Evolutionary conservation across 2,888 invertebrate species (phyloP).

Genomic region (Agrochola litura): DNA sequence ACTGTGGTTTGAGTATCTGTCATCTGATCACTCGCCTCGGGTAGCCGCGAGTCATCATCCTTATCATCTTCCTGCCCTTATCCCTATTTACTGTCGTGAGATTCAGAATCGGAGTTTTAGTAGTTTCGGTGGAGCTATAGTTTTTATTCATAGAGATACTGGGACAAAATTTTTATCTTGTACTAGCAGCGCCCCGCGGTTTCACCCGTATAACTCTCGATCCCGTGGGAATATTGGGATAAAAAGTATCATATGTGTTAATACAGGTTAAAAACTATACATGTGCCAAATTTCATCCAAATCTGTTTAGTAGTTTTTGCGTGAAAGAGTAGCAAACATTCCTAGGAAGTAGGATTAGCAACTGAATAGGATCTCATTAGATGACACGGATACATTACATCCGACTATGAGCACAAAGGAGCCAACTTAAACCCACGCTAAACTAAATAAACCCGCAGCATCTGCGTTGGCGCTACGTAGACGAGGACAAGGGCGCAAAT

Average conservation of each 20-base stretch:
- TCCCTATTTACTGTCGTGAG: neutral
- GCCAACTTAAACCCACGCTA: constrained; percentile 23
- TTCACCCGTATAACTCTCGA: no score
- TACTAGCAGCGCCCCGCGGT: no score
- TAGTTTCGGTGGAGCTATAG: neutral
- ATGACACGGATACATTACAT: constrained; percentile 11
- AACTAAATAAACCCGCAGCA: constrained; percentile 26
- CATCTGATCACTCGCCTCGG: neutral
- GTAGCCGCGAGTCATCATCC: no score
- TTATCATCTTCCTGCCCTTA: neutral
- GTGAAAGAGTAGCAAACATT: no score
- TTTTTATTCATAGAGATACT: neutral
- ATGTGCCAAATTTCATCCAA: no score
- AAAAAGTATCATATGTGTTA: no score
- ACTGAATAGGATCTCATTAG: constrained; percentile 26
- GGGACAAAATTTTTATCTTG: neutral
- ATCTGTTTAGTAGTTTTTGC: no score
- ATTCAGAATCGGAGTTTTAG: neutral
- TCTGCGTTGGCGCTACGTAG: constrained; percentile 36
- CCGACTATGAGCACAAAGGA: constrained; percentile 11
- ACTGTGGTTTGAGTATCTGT: neutral
- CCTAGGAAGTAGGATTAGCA: no score
- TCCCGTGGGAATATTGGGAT: no score
- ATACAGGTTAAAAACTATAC: no score
- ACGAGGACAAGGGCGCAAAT: constrained; percentile 55